Evolutionary conservation across 2,113 vertebrate genomes (phyloP), one percentile per base, ranked within the genome.

Genomic region (Calyptommatus sinebrachiatus): DNA sequence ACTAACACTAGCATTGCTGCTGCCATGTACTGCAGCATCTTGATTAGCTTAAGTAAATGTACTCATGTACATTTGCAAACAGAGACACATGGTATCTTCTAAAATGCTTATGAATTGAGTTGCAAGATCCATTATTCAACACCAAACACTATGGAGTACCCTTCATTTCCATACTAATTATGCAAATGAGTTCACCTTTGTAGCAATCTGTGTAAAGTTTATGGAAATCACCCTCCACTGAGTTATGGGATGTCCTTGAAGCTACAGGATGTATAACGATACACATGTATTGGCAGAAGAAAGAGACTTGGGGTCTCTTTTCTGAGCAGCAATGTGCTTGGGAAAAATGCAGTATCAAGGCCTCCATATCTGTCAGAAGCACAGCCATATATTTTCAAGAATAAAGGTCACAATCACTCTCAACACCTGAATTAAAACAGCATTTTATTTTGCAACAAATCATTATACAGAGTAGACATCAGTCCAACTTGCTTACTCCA

Each of bases 161-260:
- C 62, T 73, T 74, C 26, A 18, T 74, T 57, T 74, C 50, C 72
- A 80, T 74, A 74, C 68, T 57, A 67, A 24, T 80, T 80, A 74
- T 80, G 63, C 28, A 74, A 45, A 74, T 60, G 11, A 69, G 63
- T 68, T 80, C 71, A 74, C 72, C 50, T 80, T 68, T 74, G 71
- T 74, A 67, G 63, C 79, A 74, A 80, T 80, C 63, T 73, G 18
- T 80, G 26, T 74, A 68, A 73, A 67, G 63, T 60, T 74, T 74
- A 73, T 80, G 71, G 71, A 68, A 67, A 74, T 45, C 50, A 60
- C 45, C 16, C 63, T 9, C 50, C 1, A 7, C 18, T 68, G 50
- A 74, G 26, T 45, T 45, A 70, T 61, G 28, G 31, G 31, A 29
- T 80, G 79, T 46, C 79, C 65, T 80, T 80, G 79, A 65, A 29